A percentile compares a stretch with the other conserved stretches of the same genome.
Conservation (phyloP, 2,888 invertebrate species). For the Orchesella flavescens region DNA sequence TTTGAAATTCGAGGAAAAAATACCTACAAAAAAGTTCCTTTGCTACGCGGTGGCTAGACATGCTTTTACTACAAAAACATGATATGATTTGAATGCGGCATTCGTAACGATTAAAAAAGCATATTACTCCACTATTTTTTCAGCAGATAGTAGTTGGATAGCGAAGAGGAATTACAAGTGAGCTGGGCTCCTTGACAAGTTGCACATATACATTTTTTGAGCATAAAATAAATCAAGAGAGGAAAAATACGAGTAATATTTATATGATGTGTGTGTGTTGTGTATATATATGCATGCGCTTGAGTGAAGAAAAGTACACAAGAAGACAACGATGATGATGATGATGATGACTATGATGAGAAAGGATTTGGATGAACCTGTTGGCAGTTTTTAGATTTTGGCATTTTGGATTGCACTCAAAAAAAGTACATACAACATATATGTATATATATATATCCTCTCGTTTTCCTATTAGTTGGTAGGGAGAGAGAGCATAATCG, state of each 20-base stretch:
- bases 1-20: conserved; percentile 34
- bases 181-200: conserved; percentile 9
- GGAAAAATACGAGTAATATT: neutral
- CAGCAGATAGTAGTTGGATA: neutral
- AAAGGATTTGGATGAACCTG: conserved; percentile 19
- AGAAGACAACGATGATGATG: neutral
- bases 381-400: conserved; percentile 19
- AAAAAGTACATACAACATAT: neutral
- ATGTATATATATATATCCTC: no score
- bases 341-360: neutral
- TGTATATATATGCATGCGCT: neutral
- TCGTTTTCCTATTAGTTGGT: no score
- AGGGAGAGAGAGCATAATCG: no score
- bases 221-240: conserved; percentile 1
- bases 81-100: neutral
- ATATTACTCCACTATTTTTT: neutral
- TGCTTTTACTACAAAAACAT: conserved; percentile 4
- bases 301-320: neutral
- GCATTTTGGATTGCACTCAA: conserved; percentile 21
- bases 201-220: neutral
- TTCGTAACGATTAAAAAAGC: conserved; percentile 2
- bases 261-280: neutral
- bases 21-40: conserved; percentile 18
- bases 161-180: neutral
- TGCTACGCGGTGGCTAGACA: conserved; percentile 14